These are phyloP conservation scores for Hyles lineata DNA, from an alignment of 2,888 invertebrate species.

Conservation along the genomic window DNA sequence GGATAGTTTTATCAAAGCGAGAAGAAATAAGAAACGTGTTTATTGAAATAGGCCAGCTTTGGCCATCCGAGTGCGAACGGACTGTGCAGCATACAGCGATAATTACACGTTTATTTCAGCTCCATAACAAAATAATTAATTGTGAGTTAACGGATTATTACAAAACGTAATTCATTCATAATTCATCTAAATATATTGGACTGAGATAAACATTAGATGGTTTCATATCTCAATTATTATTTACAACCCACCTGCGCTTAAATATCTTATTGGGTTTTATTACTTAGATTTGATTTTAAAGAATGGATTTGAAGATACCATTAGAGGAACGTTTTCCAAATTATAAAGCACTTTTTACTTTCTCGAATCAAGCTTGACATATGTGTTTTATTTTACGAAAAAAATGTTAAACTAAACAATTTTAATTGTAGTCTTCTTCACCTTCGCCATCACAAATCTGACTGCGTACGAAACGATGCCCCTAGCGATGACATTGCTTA, in stretches of 20 bases:
- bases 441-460: conserved; percentile 36
- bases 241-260: too few species aligned
- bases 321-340: too few species aligned
- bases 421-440: conserved; percentile 40
- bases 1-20: conserved; percentile 34
- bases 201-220: too few species aligned
- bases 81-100: conserved; percentile 34
- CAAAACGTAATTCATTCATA: too few species aligned
- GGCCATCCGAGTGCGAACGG: conserved; percentile 39
- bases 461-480: conserved; percentile 37
- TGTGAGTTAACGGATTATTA: conserved; percentile 31
- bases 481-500: conserved; percentile 31
- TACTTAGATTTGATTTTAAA: too few species aligned
- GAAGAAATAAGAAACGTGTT: conserved; percentile 40
- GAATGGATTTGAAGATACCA: too few species aligned
- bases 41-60: conserved; percentile 45
- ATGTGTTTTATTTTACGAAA: too few species aligned
- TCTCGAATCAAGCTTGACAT: too few species aligned
- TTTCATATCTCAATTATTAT: too few species aligned
- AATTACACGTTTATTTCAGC: conserved; percentile 36
- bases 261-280: too few species aligned
- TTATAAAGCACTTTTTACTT: too few species aligned
- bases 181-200: too few species aligned
- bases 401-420: neutral
- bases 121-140: conserved; percentile 36